Conservation (phyloP, 2,888 invertebrate genomes). For the Patella caerulea region DNA sequence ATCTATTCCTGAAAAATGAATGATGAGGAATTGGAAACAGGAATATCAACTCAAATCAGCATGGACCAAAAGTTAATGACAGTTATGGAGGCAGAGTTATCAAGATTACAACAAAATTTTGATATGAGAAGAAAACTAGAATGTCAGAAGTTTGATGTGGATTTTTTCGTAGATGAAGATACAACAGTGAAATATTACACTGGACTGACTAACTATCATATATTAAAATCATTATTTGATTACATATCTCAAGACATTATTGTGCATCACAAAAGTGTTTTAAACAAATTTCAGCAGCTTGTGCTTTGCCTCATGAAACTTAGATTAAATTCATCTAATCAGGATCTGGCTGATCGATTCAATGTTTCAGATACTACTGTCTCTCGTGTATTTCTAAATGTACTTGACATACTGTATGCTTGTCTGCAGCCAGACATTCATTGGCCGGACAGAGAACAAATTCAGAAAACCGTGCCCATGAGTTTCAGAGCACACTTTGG, state of each 20-base stretch:
- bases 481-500: constrained; percentile 23
- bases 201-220: neutral
- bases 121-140: neutral
- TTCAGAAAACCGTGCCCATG: constrained; percentile 25
- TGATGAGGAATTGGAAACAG: neutral
- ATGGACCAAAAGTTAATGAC: neutral
- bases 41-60: neutral
- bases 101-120: neutral
- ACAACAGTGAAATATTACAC: neutral
- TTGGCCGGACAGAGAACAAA: constrained; percentile 20
- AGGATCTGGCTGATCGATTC: neutral
- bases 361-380: constrained; percentile 4
- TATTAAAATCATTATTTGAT: neutral
- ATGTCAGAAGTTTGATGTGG: neutral
- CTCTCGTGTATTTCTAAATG: neutral
- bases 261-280: neutral
- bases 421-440: neutral
- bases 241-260: neutral
- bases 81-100: neutral
- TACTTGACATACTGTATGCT: constrained; percentile 3
- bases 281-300: neutral
- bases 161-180: neutral
- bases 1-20: neutral
- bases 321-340: neutral
- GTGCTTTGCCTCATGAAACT: neutral